phyloP scores from a whole-genome alignment of 2,113 vertebrate species.

The Pelecanus crispus region DNA sequence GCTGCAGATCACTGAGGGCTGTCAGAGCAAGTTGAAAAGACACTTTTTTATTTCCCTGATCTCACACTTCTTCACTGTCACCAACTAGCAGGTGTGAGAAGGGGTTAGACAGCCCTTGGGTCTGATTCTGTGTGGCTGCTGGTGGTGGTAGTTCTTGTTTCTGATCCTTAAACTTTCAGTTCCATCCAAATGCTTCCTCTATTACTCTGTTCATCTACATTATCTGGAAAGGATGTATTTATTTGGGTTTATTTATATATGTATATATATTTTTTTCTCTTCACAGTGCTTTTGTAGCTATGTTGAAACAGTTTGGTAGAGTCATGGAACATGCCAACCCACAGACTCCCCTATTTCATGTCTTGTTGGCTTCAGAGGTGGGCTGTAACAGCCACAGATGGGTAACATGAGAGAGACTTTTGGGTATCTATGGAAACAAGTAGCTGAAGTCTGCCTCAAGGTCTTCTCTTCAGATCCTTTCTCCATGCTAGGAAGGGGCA shows the following conservation, averaged over 20 bases:
- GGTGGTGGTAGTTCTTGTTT: neutral
- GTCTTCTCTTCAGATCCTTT: neutral
- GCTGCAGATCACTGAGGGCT: neutral
- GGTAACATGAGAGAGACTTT: neutral
- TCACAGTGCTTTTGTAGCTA: neutral
- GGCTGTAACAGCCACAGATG: conserved; percentile 14
- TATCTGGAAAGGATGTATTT: neutral
- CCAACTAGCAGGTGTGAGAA: neutral
- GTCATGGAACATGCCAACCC: neutral
- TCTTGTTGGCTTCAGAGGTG: neutral
- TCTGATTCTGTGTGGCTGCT: neutral
- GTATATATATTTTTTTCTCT: neutral
- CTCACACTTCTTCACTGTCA: neutral
- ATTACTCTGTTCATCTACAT: neutral
- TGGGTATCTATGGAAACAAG: conserved; percentile 37
- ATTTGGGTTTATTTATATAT: neutral
- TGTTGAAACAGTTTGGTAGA: neutral
- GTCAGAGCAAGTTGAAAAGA: neutral
- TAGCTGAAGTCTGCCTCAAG: neutral
- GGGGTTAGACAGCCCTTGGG: neutral
- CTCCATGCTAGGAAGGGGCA: neutral
- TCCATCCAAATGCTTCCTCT: neutral
- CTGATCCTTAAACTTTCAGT: neutral
- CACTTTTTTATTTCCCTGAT: neutral
- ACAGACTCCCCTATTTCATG: conserved; percentile 6